phyloP scores from a whole-genome alignment of 2,113 vertebrate genomes.

The Neopipo cinnamomea region DNA sequence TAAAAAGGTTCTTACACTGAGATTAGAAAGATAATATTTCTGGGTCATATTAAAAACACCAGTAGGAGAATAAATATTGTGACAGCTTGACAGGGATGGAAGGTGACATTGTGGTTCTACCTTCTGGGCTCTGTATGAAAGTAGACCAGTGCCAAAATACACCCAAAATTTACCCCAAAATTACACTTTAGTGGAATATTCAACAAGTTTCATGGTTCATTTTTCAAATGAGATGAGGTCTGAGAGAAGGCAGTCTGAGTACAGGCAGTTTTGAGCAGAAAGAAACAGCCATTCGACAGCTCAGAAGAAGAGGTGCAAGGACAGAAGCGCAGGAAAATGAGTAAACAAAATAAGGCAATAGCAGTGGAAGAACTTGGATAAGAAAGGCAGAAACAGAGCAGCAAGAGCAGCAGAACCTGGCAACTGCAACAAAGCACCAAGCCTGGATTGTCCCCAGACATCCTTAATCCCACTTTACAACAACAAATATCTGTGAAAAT shows the following conservation, averaged over 20 bases:
- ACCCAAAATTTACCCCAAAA: not conserved
- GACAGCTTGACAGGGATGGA: not conserved
- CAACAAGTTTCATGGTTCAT: not conserved
- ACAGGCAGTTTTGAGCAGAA: not conserved
- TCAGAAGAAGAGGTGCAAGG: not conserved
- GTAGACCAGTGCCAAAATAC: not conserved
- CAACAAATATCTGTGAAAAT: not conserved
- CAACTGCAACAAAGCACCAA: not conserved
- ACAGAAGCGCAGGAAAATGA: not conserved
- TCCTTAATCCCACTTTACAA: not conserved
- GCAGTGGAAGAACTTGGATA: not conserved
- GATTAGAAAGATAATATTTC: not conserved
- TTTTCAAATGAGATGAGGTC: not conserved
- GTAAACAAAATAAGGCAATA: not conserved
- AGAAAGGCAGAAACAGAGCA: not conserved
- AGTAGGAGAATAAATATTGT: not conserved
- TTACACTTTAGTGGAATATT: not conserved
- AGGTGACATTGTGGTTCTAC: not conserved
- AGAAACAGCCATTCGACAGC: not conserved
- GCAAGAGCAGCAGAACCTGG: not conserved
- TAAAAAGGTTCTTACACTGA: not conserved
- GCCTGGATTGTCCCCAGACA: not conserved
- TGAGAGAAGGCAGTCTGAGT: not conserved
- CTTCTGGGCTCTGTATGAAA: not conserved
- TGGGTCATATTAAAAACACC: not conserved